These are phyloP conservation scores for Harmothoe impar DNA, from an alignment of 2,888 invertebrate genomes.

Conservation along the genomic window DNA sequence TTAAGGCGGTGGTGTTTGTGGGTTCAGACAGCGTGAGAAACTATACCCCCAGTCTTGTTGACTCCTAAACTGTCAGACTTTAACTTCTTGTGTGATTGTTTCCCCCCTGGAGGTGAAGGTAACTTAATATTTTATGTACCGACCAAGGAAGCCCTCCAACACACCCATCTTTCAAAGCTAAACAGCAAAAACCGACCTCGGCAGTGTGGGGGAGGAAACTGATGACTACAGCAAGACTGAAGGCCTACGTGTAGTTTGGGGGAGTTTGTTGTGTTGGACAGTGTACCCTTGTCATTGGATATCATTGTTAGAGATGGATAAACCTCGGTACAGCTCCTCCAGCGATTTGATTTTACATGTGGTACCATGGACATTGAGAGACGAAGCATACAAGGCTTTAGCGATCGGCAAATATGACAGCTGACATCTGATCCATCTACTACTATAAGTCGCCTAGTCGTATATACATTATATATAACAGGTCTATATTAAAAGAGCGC, in stretches of 20 bases:
- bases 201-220: background rate
- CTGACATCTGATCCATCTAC: too few relatives aligned
- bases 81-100: background rate
- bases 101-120: background rate
- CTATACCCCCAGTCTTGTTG: background rate
- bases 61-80: background rate
- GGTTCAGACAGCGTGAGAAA: conserved; percentile 1
- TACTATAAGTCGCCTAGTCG: too few relatives aligned
- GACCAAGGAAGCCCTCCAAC: background rate
- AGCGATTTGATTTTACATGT: too few relatives aligned
- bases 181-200: background rate
- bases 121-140: background rate
- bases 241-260: background rate
- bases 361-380: too few relatives aligned
- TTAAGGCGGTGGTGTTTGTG: background rate
- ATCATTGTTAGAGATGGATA: too few relatives aligned
- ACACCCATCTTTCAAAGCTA: background rate
- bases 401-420: too few relatives aligned
- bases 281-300: too few relatives aligned
- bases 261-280: too few relatives aligned
- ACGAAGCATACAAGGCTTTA: too few relatives aligned
- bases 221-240: background rate
- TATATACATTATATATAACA: too few relatives aligned
- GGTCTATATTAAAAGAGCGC: too few relatives aligned
- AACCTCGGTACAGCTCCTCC: too few relatives aligned